Conservation (phyloP, 2,888 invertebrate genomes). For the Clusia tigrina region DNA sequence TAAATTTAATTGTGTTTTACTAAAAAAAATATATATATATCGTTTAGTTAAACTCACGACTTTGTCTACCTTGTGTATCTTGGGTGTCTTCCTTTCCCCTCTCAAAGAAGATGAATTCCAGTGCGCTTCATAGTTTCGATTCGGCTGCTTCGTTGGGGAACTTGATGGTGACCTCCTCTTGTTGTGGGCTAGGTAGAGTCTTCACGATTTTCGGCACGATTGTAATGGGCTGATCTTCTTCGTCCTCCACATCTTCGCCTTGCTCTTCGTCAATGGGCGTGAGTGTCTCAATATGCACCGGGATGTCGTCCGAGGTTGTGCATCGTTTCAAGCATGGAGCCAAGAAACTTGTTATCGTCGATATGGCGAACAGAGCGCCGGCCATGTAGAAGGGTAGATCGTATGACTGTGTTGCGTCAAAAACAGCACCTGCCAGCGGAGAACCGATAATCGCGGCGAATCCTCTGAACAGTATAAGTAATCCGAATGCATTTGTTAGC, state of each 20-base stretch:
- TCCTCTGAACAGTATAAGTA: conserved; percentile 94
- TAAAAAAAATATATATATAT: conserved; percentile 35
- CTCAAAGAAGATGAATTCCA: too few species aligned
- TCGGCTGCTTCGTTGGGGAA: conserved; percentile 38
- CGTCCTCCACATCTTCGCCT: conserved; percentile 77
- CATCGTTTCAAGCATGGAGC: conserved; percentile 76
- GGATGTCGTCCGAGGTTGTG: conserved; percentile 67
- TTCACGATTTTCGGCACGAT: conserved; percentile 81
- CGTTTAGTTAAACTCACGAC: conserved; percentile 25
- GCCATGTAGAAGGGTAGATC: conserved; percentile 93
- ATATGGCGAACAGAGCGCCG: conserved; percentile 83
- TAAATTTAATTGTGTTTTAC: conserved; percentile 37
- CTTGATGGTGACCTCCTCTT: conserved; percentile 44
- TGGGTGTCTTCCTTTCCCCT: conserved; percentile 11
- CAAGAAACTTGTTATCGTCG: conserved; percentile 84
- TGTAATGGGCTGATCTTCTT: conserved; percentile 78
- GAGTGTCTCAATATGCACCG: conserved; percentile 74
- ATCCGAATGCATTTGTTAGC: conserved; percentile 95
- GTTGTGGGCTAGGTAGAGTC: conserved; percentile 75
- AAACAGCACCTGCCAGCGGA: conserved; percentile 86
- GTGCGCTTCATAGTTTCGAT: conserved; percentile 6
- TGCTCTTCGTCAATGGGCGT: conserved; percentile 88
- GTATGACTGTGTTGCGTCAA: conserved; percentile 86
- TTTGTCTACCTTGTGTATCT: not conserved
- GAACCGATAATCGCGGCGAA: conserved; percentile 90